Evolutionary conservation across 2,888 invertebrate species (phyloP).

Genomic region (Fragum sueziense): DNA sequence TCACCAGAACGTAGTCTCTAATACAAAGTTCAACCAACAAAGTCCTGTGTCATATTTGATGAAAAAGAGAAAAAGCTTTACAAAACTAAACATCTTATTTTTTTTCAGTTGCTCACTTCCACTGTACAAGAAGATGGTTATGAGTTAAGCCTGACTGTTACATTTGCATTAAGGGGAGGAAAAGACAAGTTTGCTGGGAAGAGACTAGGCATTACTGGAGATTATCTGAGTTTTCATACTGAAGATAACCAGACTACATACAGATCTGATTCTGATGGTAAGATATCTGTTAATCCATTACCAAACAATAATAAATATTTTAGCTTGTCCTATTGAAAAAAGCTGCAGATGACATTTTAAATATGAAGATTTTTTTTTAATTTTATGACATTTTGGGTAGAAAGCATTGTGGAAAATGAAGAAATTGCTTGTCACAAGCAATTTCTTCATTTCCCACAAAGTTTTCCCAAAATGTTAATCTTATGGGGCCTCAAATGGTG

Average conservation of each 20-base stretch:
- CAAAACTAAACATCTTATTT: background rate
- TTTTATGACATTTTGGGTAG: too few species aligned
- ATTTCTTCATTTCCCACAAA: constrained; percentile 1
- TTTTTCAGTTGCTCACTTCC: constrained; percentile 77
- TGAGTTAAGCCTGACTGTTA: constrained; percentile 80
- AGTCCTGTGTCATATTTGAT: too few species aligned
- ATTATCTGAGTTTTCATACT: constrained; percentile 73
- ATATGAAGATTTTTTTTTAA: too few species aligned
- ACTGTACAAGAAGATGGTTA: constrained; percentile 81
- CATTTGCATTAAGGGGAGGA: constrained; percentile 79
- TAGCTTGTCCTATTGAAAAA: too few species aligned
- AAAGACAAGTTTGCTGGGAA: constrained; percentile 77
- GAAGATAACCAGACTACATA: constrained; percentile 67
- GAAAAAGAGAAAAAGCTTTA: too few species aligned
- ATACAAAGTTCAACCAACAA: too few species aligned
- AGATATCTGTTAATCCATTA: constrained; percentile 14
- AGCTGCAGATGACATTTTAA: background rate
- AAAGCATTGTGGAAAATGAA: background rate
- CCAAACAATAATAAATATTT: too few species aligned
- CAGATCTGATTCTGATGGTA: constrained; percentile 72
- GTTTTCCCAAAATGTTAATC: background rate
- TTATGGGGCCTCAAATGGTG: background rate
- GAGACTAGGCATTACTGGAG: constrained; percentile 70
- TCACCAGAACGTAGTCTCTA: too few species aligned
- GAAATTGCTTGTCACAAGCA: constrained; percentile 9